phyloP scores from a whole-genome alignment of 2,113 vertebrate species.

The Gnathonemus longibarbis region DNA sequence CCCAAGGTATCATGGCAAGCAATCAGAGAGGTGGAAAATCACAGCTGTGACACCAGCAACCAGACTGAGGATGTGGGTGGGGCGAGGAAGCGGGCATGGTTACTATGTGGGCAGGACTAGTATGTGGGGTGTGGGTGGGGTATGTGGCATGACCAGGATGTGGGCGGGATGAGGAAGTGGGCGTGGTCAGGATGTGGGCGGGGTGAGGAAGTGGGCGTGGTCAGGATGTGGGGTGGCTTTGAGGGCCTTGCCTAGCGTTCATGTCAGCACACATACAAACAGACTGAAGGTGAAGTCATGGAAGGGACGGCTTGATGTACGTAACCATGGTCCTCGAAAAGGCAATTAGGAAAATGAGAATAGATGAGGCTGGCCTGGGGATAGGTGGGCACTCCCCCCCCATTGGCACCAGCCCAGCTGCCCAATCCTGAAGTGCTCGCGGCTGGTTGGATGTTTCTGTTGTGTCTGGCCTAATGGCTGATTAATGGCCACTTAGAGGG shows the following conservation, averaged over 20 bases:
- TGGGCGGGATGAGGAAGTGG: background rate
- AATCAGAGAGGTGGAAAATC: background rate
- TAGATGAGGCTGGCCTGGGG: constrained; percentile 35
- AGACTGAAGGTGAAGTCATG: background rate
- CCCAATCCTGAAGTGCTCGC: constrained; percentile 35
- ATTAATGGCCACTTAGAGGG: constrained; percentile 41
- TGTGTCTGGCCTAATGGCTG: constrained; percentile 47
- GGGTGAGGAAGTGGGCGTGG: background rate
- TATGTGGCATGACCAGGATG: background rate
- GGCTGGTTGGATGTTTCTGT: constrained; percentile 39
- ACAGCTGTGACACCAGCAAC: background rate
- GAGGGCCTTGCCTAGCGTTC: background rate
- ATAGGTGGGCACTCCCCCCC: constrained; percentile 22
- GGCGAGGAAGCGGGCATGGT: background rate
- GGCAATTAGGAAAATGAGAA: constrained; percentile 24
- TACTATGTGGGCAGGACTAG: background rate
- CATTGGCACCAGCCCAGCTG: constrained; percentile 35
- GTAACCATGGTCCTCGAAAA: background rate
- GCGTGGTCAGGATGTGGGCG: too few species aligned
- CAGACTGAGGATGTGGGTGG: background rate
- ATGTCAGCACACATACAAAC: background rate
- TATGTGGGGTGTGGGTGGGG: background rate
- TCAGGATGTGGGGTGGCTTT: background rate
- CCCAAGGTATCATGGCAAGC: background rate
- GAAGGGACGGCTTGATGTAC: background rate